Conservation (phyloP, 2,797 vertebrate species). For the Peromyscus aztecus region DNA sequence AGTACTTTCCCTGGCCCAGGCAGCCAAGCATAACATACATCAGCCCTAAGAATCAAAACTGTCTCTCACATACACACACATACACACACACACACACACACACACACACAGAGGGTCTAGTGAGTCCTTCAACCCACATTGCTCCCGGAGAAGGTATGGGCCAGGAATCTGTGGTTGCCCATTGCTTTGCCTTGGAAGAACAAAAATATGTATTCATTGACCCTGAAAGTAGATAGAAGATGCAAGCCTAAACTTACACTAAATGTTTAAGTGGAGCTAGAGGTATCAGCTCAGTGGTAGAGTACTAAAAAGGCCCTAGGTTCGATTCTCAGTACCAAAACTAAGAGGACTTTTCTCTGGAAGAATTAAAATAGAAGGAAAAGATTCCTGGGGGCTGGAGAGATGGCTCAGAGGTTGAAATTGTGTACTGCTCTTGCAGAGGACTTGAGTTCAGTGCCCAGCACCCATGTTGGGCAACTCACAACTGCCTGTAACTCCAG, state of each 20-base stretch:
- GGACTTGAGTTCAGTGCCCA: not conserved
- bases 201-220: not conserved
- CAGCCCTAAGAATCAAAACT: not conserved
- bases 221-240: not conserved
- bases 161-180: not conserved
- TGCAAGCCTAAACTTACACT: not conserved
- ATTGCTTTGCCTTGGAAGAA: not conserved
- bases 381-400: not conserved
- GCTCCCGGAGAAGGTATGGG: not conserved
- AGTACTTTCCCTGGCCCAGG: not conserved
- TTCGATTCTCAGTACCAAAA: not conserved
- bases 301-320: not conserved
- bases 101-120: not conserved
- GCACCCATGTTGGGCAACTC: not conserved
- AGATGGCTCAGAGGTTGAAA: not conserved
- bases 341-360: not conserved
- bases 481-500: not conserved
- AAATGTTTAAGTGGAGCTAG: not conserved
- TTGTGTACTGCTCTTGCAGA: not conserved
- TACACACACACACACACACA: not conserved
- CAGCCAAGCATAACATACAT: not conserved
- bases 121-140: not conserved
- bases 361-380: constrained; percentile 11
- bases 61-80: not conserved
- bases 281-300: not conserved